Base-by-base conservation (phyloP, 2,113 vertebrate genomes). In the Porphyrio hochstetteri region DNA sequence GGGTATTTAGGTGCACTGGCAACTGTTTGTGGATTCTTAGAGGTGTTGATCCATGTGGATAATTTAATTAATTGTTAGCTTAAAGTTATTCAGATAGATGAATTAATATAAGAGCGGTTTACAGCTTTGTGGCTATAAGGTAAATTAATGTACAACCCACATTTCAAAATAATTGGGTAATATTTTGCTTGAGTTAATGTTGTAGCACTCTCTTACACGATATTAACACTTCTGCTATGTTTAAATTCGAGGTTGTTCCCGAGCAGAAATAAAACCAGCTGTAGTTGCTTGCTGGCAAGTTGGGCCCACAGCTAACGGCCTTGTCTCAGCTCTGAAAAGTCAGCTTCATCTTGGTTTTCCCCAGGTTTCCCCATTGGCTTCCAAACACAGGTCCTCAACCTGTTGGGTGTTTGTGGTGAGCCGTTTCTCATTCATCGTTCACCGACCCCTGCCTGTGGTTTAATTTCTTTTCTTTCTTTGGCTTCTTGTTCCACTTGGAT, bases 281-380 rank as follows among this genome's bases (percentile, higher is more conserved):
- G 1, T 7, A 74, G 70, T 1, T n/a, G 16, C 44, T 64, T 19
- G 0, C 19, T 48, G 56, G 11, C 14, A 3, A 0, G 46, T 31
- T 0, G 3, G 63, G 24, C 5, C 74, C 44, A 25, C 57, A 63
- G 40, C 55, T 74, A 3, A 53, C 69, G 59, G 16, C n/a, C 46
- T 44, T 24, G 5, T 40, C 42, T 55, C 31, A 68, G 1, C 50
- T 71, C 83, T 61, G 74, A 7, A 25, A 10, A 5, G 10, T 27
- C 65, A 69, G 6, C 48, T 61, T 57, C 46, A 11, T 27, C 36
- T 20, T 21, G 31, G 2, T 79, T 85, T 71, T 21, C 48, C 53
- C 78, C 33, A 36, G 20, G 27, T 53, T 84, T 85, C 65, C 70
- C 44, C 31, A 4, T 2, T 28, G 57, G 14, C 29, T 71, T 57